Percentiles rank a stretch among this genome's conserved stretches.
Conservation (phyloP, 1,140 invertebrate genomes). For the Odontomachus brunneus region DNA sequence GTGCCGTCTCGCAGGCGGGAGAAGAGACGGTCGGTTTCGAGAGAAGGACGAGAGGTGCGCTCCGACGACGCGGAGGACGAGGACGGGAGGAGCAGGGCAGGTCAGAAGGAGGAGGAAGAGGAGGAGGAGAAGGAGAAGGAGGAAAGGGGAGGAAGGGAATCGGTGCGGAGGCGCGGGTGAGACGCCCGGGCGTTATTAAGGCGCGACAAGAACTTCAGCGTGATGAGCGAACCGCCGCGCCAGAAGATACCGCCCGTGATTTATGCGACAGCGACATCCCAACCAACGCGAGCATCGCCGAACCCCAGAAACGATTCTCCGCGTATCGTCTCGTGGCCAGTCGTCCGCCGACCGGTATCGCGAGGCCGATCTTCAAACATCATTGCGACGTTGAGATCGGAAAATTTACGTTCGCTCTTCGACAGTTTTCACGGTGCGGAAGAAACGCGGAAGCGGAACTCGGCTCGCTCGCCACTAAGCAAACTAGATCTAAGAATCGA, state of each 20-base stretch:
- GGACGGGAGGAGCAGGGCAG: slow-evolving; percentile 63
- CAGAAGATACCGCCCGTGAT: slow-evolving; percentile 84
- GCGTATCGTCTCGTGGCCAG: slow-evolving; percentile 68
- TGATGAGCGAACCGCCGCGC: slow-evolving; percentile 83
- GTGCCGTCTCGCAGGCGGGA: slow-evolving; percentile 49
- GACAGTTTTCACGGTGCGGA: slow-evolving; percentile 32
- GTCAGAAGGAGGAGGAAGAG: slow-evolving; percentile 40
- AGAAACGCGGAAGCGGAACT: not conserved
- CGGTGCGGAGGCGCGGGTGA: slow-evolving; percentile 74
- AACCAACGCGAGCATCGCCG: slow-evolving; percentile 64
- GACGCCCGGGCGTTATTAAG: slow-evolving; percentile 84
- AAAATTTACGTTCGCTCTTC: slow-evolving; percentile 43
- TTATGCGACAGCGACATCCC: slow-evolving; percentile 83
- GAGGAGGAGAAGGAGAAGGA: slow-evolving; percentile 64
- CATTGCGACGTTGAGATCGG: slow-evolving; percentile 47
- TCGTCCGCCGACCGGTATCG: slow-evolving; percentile 51
- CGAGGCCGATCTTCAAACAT: slow-evolving; percentile 43
- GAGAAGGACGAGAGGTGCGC: slow-evolving; percentile 70
- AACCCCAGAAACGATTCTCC: slow-evolving; percentile 59
- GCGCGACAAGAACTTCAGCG: slow-evolving; percentile 85
- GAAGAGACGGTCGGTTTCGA: slow-evolving; percentile 54
- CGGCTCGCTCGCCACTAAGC: too few relatives aligned
- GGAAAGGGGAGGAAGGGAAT: slow-evolving; percentile 26
- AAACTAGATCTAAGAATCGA: too few relatives aligned
- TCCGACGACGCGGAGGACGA: slow-evolving; percentile 28